Conservation (phyloP, 2,888 invertebrate species). For the Agrochola lychnidis region DNA sequence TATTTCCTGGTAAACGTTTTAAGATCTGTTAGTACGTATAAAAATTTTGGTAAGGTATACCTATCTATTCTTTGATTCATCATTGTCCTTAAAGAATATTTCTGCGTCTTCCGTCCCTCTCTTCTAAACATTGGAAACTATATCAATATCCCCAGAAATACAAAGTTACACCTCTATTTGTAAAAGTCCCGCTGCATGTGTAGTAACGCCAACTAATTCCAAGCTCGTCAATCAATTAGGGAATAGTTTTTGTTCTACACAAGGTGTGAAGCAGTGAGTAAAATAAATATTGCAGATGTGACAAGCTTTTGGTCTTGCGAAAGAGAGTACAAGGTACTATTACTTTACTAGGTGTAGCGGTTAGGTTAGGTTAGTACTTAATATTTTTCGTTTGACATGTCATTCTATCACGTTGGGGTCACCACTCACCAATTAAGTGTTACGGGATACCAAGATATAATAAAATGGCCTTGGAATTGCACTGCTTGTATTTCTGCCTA, state of each 20-base stretch:
- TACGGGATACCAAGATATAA: no score
- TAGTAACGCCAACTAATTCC: constrained; percentile 79
- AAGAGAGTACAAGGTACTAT: no score
- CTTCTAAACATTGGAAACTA: background rate
- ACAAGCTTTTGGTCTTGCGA: constrained; percentile 1
- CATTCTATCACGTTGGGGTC: no score
- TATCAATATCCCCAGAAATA: constrained; percentile 28
- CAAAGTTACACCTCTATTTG: constrained; percentile 30
- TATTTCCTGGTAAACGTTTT: background rate
- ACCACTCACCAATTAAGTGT: no score
- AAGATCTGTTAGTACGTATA: background rate
- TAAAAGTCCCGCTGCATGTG: constrained; percentile 66
- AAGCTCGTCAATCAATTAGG: constrained; percentile 87
- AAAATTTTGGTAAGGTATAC: no score
- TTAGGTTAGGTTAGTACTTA: no score
- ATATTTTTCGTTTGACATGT: no score
- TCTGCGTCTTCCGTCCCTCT: background rate
- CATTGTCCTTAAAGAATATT: background rate
- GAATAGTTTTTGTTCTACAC: constrained; percentile 80
- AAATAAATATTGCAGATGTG: constrained; percentile 52
- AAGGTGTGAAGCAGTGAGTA: constrained; percentile 61
- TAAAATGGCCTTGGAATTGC: no score
- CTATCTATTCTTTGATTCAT: background rate
- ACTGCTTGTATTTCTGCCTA: no score
- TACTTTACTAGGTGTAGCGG: no score